Conservation (phyloP, 2,113 vertebrate species). For the Eulacestoma nigropectus region DNA sequence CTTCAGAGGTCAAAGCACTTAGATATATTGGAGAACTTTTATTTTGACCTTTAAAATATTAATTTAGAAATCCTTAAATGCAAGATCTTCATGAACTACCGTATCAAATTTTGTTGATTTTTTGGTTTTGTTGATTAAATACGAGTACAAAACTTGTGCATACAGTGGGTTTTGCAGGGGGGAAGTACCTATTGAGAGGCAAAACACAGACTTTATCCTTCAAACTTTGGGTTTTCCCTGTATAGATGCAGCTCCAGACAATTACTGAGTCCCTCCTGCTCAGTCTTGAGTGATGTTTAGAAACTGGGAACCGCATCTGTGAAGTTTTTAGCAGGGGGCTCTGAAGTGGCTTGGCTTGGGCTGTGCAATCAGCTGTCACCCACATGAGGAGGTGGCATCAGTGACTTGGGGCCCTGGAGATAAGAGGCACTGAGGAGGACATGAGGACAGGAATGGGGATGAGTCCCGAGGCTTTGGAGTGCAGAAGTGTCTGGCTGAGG, state of each 20-base stretch:
- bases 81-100: rapidly evolving
- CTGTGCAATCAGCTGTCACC: background rate
- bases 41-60: background rate
- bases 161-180: background rate
- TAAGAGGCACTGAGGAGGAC: background rate
- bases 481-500: background rate
- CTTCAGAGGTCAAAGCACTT: background rate
- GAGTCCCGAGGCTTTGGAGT: background rate
- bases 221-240: background rate
- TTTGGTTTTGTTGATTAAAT: background rate
- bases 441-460: rapidly evolving
- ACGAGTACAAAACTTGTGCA: background rate
- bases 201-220: background rate
- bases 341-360: background rate
- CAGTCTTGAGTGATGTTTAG: background rate
- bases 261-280: background rate
- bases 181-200: background rate
- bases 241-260: background rate
- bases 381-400: background rate
- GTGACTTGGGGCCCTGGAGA: background rate
- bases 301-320: background rate
- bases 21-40: background rate
- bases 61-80: background rate
- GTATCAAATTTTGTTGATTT: background rate
- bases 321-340: background rate